These are phyloP conservation scores for Characodon lateralis DNA, from an alignment of 2,797 vertebrate species.

Conservation along the genomic window DNA sequence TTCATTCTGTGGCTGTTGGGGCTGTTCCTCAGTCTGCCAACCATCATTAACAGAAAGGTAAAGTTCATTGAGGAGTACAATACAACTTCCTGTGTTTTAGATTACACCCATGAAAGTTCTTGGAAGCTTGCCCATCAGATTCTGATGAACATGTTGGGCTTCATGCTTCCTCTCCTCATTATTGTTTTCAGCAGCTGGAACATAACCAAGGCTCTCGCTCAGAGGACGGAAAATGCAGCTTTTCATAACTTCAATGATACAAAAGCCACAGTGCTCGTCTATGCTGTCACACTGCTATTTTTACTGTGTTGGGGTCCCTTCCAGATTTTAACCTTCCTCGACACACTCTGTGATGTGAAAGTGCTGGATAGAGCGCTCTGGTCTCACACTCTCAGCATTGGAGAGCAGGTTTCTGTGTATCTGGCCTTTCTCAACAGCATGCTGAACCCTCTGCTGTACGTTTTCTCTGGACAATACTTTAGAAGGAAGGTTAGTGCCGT, in stretches of 20 bases:
- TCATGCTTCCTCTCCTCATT: constrained; percentile 82
- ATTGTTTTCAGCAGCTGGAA: constrained; percentile 83
- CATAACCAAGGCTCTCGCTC: constrained; percentile 80
- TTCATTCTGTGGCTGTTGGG: constrained; percentile 84
- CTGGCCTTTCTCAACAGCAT: constrained; percentile 89
- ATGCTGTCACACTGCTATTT: constrained; percentile 86
- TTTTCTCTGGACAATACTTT: constrained; percentile 92
- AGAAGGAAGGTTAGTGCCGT: constrained; percentile 86
- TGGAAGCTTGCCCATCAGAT: constrained; percentile 82
- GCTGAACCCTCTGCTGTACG: constrained; percentile 91
- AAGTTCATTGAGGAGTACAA: background rate
- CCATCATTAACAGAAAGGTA: constrained; percentile 79
- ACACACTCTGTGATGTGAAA: constrained; percentile 65
- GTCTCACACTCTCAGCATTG: constrained; percentile 64
- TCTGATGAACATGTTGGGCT: constrained; percentile 83
- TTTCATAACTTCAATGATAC: constrained; percentile 76
- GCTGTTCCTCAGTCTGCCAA: constrained; percentile 79
- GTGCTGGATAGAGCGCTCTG: constrained; percentile 53
- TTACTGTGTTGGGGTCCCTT: constrained; percentile 90
- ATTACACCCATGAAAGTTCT: constrained; percentile 38
- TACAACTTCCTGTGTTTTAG: constrained; percentile 71
- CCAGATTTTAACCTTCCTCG: constrained; percentile 85
- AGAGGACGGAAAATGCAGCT: constrained; percentile 70
- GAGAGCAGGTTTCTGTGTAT: constrained; percentile 81
- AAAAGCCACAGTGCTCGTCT: constrained; percentile 84